Evolutionary conservation across 2,888 invertebrate species (phyloP), one percentile per base, ranked within the genome.

Genomic region (Pachliopta kotzebuea): DNA sequence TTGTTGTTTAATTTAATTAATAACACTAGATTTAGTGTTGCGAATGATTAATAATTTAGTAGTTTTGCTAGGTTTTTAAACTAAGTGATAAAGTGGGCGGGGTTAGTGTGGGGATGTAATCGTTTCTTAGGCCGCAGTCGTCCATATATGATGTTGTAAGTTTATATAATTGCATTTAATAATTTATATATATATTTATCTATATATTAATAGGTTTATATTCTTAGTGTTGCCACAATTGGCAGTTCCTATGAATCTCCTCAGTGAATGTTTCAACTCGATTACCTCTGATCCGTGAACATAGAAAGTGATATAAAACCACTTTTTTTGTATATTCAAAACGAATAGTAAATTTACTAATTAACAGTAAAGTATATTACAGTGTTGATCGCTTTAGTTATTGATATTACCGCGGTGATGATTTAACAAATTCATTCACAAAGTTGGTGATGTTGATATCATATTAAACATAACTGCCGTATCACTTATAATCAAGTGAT

Each of bases 401-500:
- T 37, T 26, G 69, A 79, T 71, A 84, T 86, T 88, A 87, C 83
- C 74, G 76, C 42, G 71, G 76, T 77, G 80, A 83, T n/a, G n/a
- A n/a, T n/a, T n/a, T n/a, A n/a, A n/a, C n/a, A n/a, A n/a, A n/a
- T n/a, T n/a, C n/a, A n/a, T n/a, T n/a, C n/a, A n/a, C n/a, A n/a
- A n/a, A n/a, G n/a, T n/a, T n/a, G n/a, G n/a, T n/a, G n/a, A n/a
- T n/a, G n/a, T n/a, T n/a, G n/a, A n/a, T n/a, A n/a, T n/a, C n/a
- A n/a, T n/a, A 26, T 6, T 26, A 26, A 26, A 26, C 4, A 3
- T 26, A 26, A 26, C n/a, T 4, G 26, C 6, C 3, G 26, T 6
- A 26, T 26, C 6, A 26, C 26, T 26, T 26, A 26, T 6, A 3
- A 26, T 26, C 26, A 26, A 26, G 26, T 26, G 26, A 6, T 26